A percentile compares a stretch with the other conserved stretches of the same genome.
Evolutionary conservation across 2,797 vertebrate species (phyloP).

Genomic region (Danio aesculapii): DNA sequence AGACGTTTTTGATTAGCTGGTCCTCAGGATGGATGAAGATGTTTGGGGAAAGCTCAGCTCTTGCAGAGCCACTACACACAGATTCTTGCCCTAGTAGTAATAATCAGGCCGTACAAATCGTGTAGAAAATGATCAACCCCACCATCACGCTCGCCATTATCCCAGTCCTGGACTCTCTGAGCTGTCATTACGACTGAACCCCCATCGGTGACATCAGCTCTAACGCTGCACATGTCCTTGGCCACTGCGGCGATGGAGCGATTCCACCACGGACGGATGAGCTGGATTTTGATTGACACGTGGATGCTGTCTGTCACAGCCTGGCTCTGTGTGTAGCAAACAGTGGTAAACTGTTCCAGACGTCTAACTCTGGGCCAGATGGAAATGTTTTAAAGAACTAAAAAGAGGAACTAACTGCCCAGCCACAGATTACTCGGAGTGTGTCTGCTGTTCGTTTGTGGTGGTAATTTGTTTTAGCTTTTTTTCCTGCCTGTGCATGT

Average conservation of each 20-base stretch:
- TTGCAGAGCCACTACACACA: neutral
- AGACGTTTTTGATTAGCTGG: constrained; percentile 55
- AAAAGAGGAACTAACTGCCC: constrained; percentile 49
- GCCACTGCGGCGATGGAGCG: constrained; percentile 24
- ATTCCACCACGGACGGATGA: constrained; percentile 16
- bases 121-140: constrained; percentile 37
- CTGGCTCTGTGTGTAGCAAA: constrained; percentile 36
- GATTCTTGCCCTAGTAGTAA: neutral
- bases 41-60: constrained; percentile 30
- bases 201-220: constrained; percentile 15
- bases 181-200: constrained; percentile 36
- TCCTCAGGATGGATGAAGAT: constrained; percentile 43
- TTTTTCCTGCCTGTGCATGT: constrained; percentile 21
- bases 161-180: constrained; percentile 29
- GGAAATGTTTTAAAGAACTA: constrained; percentile 56
- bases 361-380: constrained; percentile 49
- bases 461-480: constrained; percentile 35
- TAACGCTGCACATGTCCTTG: constrained; percentile 33
- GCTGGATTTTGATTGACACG: constrained; percentile 44
- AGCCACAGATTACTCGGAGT: constrained; percentile 29
- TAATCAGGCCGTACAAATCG: constrained; percentile 15
- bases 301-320: constrained; percentile 46
- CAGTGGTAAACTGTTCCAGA: constrained; percentile 45
- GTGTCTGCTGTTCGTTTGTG: constrained; percentile 40
- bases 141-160: constrained; percentile 20